These are phyloP conservation scores for Lerista edwardsae DNA, from an alignment of 2,797 vertebrate genomes.

Conservation along the genomic window DNA sequence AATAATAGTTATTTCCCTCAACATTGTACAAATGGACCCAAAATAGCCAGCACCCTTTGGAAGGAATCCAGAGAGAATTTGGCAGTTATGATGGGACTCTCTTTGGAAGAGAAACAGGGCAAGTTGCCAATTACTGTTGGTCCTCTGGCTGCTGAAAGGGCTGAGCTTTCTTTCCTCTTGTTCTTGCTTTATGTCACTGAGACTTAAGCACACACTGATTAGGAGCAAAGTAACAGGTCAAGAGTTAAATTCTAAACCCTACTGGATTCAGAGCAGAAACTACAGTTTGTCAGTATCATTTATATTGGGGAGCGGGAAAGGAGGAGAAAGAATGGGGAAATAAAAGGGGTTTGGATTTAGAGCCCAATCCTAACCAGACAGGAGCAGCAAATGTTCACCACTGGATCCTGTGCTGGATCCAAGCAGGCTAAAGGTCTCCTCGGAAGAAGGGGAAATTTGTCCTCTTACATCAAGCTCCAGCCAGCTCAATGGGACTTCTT, in stretches of 20 bases:
- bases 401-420: no score
- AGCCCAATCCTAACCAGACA: no score
- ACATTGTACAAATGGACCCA: constrained; percentile 11
- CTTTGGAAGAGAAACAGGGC: not conserved
- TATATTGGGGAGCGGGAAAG: not conserved
- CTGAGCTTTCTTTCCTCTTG: not conserved
- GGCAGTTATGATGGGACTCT: constrained; percentile 8
- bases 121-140: constrained; percentile 9
- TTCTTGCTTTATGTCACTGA: not conserved
- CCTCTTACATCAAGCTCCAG: no score
- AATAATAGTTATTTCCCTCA: not conserved
- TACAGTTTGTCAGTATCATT: not conserved
- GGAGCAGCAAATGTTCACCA: no score
- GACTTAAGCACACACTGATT: not conserved
- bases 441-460: no score
- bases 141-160: not conserved
- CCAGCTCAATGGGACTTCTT: no score
- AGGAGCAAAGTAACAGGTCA: not conserved
- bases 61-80: constrained; percentile 9
- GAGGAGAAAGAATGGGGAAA: not conserved
- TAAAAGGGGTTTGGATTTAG: not conserved
- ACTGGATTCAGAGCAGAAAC: not conserved
- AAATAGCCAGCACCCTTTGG: constrained; percentile 30
- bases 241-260: not conserved
- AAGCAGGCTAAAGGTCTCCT: no score